phyloP scores from a whole-genome alignment of 1,140 invertebrate genomes.

The Monochamus saltuarius region DNA sequence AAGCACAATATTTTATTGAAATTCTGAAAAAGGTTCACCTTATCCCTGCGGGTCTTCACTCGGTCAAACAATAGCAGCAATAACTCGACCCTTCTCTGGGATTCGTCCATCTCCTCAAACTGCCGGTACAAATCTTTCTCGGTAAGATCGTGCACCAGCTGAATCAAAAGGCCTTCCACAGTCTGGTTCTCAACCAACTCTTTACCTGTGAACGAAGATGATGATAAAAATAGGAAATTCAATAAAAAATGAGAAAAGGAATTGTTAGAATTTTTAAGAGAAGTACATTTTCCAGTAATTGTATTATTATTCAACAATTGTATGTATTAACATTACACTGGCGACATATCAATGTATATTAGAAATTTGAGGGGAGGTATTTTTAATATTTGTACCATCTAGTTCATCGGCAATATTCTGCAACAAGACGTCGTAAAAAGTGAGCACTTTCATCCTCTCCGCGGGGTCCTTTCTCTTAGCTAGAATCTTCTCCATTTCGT shows the following conservation, averaged over 20 bases:
- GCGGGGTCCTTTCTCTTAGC: conserved; percentile 43
- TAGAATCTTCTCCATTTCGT: conserved; percentile 48
- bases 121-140: conserved; percentile 31
- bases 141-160: conserved; percentile 44
- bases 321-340: too few relatives aligned
- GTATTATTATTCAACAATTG: too few relatives aligned
- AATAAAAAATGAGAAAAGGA: too few relatives aligned
- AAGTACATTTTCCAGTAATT: too few relatives aligned
- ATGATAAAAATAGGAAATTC: neutral
- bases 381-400: conserved; percentile 30
- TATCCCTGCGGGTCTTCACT: conserved; percentile 36
- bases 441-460: conserved; percentile 45
- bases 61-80: conserved; percentile 40
- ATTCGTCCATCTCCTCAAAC: conserved; percentile 34
- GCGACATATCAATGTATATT: too few relatives aligned
- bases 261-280: too few relatives aligned
- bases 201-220: conserved; percentile 16
- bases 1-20: neutral
- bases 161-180: conserved; percentile 43
- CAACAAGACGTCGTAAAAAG: conserved; percentile 49
- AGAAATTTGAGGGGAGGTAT: neutral
- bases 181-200: conserved; percentile 37
- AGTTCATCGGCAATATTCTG: conserved; percentile 50
- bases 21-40: conserved; percentile 15
- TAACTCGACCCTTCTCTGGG: conserved; percentile 40